A percentile compares a stretch with the other conserved stretches of the same genome.
These are phyloP conservation scores for Danio choprae DNA, from an alignment of 2,797 vertebrate species.

Conservation along the genomic window DNA sequence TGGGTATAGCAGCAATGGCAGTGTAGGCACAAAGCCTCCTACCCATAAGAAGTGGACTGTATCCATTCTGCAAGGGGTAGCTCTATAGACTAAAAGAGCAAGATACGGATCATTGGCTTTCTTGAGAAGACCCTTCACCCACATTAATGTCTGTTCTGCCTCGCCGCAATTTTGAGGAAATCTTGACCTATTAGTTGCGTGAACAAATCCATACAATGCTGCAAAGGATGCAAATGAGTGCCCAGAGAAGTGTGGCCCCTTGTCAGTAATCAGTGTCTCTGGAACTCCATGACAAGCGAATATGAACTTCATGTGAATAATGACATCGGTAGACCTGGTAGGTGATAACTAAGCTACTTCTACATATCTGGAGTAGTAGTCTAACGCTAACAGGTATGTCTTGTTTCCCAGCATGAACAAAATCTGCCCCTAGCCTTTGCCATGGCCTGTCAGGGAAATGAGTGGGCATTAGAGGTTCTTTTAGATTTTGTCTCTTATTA, in stretches of 20 bases:
- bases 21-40: no score
- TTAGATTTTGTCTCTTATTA: conserved; percentile 32
- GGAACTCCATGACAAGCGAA: conserved; percentile 38
- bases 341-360: conserved; percentile 31
- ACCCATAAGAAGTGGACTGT: no score
- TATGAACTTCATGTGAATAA: conserved; percentile 34
- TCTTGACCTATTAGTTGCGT: conserved; percentile 26
- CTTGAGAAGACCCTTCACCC: conserved; percentile 24
- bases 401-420: conserved; percentile 31
- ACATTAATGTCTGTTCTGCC: conserved; percentile 8
- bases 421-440: conserved; percentile 33
- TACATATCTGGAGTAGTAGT: conserved; percentile 48
- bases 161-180: conserved; percentile 5
- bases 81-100: no score
- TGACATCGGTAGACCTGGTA: conserved; percentile 31
- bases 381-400: conserved; percentile 35
- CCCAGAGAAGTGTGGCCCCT: conserved; percentile 47
- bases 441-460: conserved; percentile 20
- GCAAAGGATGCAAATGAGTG: background rate
- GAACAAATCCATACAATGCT: background rate
- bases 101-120: conserved; percentile 16
- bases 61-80: no score
- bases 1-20: no score
- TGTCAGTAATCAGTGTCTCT: conserved; percentile 33
- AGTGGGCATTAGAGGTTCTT: conserved; percentile 25